A percentile compares a stretch with the other conserved stretches of the same genome.
These are phyloP conservation scores for Chrysochloris asiatica DNA, from an alignment of 2,113 vertebrate genomes.

Conservation along the genomic window DNA sequence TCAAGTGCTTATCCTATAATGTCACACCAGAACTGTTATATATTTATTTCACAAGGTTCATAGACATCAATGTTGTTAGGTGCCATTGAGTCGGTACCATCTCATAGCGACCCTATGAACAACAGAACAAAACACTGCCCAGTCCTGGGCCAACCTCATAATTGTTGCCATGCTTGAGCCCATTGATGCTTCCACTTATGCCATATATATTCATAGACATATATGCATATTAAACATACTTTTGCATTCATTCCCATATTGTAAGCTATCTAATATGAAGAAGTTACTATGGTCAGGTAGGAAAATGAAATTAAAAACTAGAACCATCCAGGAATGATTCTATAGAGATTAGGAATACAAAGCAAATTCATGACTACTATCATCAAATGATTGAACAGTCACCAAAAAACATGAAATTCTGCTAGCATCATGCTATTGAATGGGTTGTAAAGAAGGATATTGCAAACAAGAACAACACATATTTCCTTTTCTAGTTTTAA, in stretches of 20 bases:
- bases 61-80: too few species aligned
- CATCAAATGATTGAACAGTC: neutral
- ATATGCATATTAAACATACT: neutral
- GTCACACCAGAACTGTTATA: too few species aligned
- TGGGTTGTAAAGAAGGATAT: neutral
- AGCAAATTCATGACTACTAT: neutral
- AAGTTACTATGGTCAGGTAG: neutral
- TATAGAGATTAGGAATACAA: neutral
- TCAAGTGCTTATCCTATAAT: too few species aligned
- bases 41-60: neutral
- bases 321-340: neutral
- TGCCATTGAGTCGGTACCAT: too few species aligned
- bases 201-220: too few species aligned
- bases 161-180: too few species aligned
- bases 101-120: too few species aligned
- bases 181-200: too few species aligned
- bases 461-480: too few species aligned
- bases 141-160: too few species aligned
- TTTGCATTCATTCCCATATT: neutral
- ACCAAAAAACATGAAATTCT: neutral
- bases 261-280: neutral
- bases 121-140: too few species aligned
- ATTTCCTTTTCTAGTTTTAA: too few species aligned
- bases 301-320: slow-evolving; percentile 32
- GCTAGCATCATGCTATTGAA: neutral